A percentile compares a stretch with the other conserved stretches of the same genome.
Evolutionary conservation across 2,797 vertebrate genomes (phyloP).

Genomic region (Brachyalestes nurse): DNA sequence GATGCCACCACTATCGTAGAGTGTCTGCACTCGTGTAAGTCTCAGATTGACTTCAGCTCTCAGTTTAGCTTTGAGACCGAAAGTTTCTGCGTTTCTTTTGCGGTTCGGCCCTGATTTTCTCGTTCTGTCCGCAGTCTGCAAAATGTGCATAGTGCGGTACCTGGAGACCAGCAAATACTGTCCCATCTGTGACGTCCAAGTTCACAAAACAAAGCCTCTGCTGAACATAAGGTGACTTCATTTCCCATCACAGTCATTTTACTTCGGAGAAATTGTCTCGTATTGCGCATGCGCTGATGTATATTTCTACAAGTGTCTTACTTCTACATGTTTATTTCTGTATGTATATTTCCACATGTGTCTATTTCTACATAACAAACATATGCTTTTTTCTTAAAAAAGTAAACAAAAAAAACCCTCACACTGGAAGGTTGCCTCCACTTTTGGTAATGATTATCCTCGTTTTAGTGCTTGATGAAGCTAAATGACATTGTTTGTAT

Average conservation of each 20-base stretch:
- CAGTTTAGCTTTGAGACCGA: no score
- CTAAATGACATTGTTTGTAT: neutral
- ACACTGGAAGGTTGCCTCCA: no score
- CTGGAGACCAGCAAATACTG: slow-evolving; percentile 99
- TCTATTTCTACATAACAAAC: no score
- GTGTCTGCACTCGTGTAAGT: slow-evolving; percentile 98
- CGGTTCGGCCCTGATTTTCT: neutral
- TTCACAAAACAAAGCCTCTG: slow-evolving; percentile 98
- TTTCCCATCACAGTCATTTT: neutral
- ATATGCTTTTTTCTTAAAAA: no score
- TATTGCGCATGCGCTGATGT: neutral
- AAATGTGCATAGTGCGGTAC: slow-evolving; percentile 98
- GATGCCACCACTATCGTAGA: slow-evolving; percentile 98
- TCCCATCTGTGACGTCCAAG: slow-evolving; percentile 98
- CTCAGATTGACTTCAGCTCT: no score
- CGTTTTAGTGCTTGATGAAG: neutral
- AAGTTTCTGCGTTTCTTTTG: no score
- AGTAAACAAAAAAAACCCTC: no score
- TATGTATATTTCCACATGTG: no score
- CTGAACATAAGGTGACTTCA: slow-evolving; percentile 93
- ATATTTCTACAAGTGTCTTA: no score
- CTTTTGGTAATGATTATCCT: no score
- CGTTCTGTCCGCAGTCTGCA: slow-evolving; percentile 85
- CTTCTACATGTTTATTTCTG: no score
- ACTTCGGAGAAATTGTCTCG: neutral